phyloP scores from a whole-genome alignment of 2,797 vertebrate species.

The Hemitrygon akajei region DNA sequence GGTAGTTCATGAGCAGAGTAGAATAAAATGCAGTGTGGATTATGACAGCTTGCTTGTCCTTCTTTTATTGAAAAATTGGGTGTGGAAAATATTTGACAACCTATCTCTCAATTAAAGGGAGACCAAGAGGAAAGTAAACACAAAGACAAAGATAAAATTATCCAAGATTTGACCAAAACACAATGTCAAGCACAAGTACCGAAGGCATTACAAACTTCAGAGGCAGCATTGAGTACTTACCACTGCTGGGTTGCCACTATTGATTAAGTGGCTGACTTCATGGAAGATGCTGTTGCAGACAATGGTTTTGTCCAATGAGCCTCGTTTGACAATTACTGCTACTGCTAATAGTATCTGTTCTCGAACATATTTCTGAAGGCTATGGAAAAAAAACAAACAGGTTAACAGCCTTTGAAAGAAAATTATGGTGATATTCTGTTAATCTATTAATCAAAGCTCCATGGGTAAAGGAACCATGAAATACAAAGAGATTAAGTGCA shows the following conservation, averaged over 20 bases:
- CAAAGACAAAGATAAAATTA: neutral
- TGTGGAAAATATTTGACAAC: neutral
- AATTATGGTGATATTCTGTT: neutral
- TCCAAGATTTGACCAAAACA: neutral
- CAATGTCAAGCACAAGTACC: neutral
- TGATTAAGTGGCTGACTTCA: conserved; percentile 95
- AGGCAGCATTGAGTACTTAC: conserved; percentile 60
- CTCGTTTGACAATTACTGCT: conserved; percentile 93
- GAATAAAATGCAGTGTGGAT: neutral
- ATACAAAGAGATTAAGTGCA: neutral
- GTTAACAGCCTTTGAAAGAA: neutral
- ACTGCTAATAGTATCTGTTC: conserved; percentile 96
- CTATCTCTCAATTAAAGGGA: neutral
- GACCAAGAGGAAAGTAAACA: neutral
- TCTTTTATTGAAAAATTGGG: neutral
- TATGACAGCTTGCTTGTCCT: neutral
- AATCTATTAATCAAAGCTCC: neutral
- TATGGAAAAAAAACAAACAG: conserved; percentile 50
- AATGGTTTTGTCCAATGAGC: conserved; percentile 91
- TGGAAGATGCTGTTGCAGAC: conserved; percentile 96
- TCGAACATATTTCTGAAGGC: conserved; percentile 94
- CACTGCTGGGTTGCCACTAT: conserved; percentile 90
- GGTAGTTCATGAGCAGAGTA: neutral
- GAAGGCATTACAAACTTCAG: neutral
- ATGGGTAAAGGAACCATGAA: neutral